Evolutionary conservation across 2,888 invertebrate species (phyloP), one percentile per base, ranked within the genome.

Genomic region (Callyntrura guangdongensis): DNA sequence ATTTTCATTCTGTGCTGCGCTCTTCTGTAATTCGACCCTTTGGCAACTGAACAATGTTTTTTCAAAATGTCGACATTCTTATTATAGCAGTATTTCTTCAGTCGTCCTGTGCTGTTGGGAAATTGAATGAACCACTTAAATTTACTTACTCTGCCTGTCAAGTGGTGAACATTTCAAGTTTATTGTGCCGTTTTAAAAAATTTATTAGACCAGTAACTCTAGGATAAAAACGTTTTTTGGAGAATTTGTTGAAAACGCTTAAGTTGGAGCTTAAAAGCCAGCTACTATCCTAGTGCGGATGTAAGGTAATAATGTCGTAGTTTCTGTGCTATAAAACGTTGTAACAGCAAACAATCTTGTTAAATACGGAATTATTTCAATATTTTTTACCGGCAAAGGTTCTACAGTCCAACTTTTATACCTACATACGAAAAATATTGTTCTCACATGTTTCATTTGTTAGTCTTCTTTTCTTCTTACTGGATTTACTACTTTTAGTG

Each of bases 1-100:
- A 6, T 67, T 79, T 86, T 61, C 88, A 82, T 88, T 88, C 59
- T 45, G 67, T 82, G 25, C 79, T 49, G 2, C 36, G 6, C 36
- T 36, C 3, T 36, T 36, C 36, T 45, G 61, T 82, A 64, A 64
- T 22, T 82, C 82, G 64, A 69, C 81, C 82, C 82, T 88, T 88
- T 74, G 56, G 67, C 86, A 86, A 69, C 74, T 89, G 83, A 77
- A 67, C 56, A 53, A 53, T 79, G 25, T 17, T 64, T 36, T 85
- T 56, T 20, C 74, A 12, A 14, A 12, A 69, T 0, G 64, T 45
- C 9, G 12, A 36, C 1, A 36, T n/a, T 69, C 8, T 59, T 59
- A 14, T n/a, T 0, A n/a, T 17, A 36, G 36, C 36, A 36, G 25
- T 22, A 25, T 22, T 64, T 22, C 20, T 64, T 8, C 22, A 64